phyloP scores from a whole-genome alignment of 2,888 invertebrate species.

The Drosophila sordidula region DNA sequence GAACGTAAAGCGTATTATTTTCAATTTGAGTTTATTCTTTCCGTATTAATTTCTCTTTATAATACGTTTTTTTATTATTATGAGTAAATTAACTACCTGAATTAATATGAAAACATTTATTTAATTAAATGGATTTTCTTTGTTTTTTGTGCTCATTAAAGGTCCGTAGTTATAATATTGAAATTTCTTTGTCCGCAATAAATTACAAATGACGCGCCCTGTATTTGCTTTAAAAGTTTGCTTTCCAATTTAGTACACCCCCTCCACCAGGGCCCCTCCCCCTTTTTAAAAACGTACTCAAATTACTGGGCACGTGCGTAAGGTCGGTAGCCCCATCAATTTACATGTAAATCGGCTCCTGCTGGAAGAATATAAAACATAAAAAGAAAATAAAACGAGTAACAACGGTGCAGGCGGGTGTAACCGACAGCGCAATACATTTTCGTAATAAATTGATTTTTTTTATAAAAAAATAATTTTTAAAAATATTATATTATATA shows the following conservation, averaged over 20 bases:
- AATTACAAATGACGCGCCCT: slow-evolving; percentile 29
- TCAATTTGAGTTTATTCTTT: no score
- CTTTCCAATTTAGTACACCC: slow-evolving; percentile 16
- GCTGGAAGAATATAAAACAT: slow-evolving; percentile 25
- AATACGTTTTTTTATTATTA: no score
- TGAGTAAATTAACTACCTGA: no score
- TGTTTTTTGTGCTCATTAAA: not conserved
- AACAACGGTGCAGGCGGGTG: no score
- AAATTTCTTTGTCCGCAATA: slow-evolving; percentile 17
- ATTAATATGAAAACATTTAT: no score
- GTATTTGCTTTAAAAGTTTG: slow-evolving; percentile 43
- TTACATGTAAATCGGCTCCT: slow-evolving; percentile 64
- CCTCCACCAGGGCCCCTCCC: not conserved
- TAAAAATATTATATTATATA: no score
- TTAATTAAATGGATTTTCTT: not conserved
- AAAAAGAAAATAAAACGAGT: not conserved
- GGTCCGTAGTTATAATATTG: not conserved
- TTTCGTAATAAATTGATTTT: no score
- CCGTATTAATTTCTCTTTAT: no score
- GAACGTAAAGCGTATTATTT: no score
- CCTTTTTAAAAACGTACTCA: slow-evolving; percentile 28
- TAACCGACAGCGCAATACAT: no score
- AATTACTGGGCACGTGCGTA: slow-evolving; percentile 67
- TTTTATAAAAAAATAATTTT: no score
- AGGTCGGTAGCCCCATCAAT: slow-evolving; percentile 58